Percentiles rank a stretch among this genome's conserved stretches.
Evolutionary conservation across 2,797 vertebrate genomes (phyloP).

Genomic region (Poeciliopsis paucimaculata): DNA sequence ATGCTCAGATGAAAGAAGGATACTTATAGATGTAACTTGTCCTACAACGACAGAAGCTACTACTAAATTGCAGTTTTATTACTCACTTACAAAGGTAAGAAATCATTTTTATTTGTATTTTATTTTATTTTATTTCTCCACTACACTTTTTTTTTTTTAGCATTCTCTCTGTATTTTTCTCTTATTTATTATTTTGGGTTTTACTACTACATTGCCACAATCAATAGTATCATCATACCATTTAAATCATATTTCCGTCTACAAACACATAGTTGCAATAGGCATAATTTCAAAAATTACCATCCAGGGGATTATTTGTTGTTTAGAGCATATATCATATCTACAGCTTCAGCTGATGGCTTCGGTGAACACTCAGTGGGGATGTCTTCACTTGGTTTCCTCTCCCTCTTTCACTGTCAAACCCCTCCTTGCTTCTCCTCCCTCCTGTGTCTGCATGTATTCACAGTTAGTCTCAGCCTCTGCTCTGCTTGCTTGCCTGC

Average conservation of each 20-base stretch:
- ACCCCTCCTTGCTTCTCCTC: constrained; percentile 34
- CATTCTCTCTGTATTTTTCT: constrained; percentile 6
- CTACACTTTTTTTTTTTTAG: not conserved
- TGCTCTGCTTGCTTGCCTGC: constrained; percentile 60
- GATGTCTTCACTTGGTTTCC: constrained; percentile 29
- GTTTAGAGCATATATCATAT: constrained; percentile 22
- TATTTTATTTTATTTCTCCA: not conserved
- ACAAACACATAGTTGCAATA: constrained; percentile 29
- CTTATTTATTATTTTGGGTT: not conserved
- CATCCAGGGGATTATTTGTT: constrained; percentile 18
- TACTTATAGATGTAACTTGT: constrained; percentile 13
- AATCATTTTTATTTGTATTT: constrained; percentile 10
- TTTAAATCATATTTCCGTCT: not conserved
- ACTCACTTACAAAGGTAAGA: constrained; percentile 72
- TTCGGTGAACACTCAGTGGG: constrained; percentile 28
- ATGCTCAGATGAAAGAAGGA: constrained; percentile 16
- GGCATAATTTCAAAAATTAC: constrained; percentile 18
- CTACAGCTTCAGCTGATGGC: constrained; percentile 43
- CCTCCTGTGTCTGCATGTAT: constrained; percentile 48
- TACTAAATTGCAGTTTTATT: constrained; percentile 33
- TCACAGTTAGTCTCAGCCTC: constrained; percentile 59
- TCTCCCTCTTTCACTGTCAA: constrained; percentile 16
- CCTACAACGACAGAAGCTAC: constrained; percentile 23
- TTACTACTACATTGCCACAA: not conserved
- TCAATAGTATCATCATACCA: not conserved